Base-by-base conservation (phyloP, 2,113 vertebrate genomes). In the Pteruthius melanotis region DNA sequence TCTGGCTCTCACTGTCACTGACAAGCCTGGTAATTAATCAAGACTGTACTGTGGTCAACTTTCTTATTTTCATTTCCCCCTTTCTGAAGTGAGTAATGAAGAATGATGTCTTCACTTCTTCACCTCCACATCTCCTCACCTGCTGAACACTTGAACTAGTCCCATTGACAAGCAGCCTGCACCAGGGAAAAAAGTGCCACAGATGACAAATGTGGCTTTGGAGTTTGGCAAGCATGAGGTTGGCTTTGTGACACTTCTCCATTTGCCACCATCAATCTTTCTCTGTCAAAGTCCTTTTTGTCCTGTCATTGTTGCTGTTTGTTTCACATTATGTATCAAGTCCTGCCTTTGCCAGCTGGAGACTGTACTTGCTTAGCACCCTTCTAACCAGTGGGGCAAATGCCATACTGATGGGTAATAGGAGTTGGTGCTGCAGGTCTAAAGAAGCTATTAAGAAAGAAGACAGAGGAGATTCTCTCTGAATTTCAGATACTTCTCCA, bases 11-110 rank as follows among this genome's bases (percentile, higher is more conserved):
- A 31, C 69, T 96, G 86, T 97, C 94, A 94, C 91, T 95, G 94
- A 93, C 77, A 95, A 72, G 74, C 88, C 74, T 89, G 70, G 89
- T 97, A 96, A 97, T 98, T 97, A 98, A 97, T 98, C 97, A 98
- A 95, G 89, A 93, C 83, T 94, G 65, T 69, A 42, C 86, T 94
- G 59, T 83, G 89, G 91, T 85, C 71, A n/a, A 63, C 82, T 83
- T 90, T 74, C 95, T 94, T 92, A 83, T 90, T 93, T 88, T 95
- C 66, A 4, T 92, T 93, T 92, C 72, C 56, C 66, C 44, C 68
- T 95, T 96, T 93, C 59, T 89, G 90, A 91, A 91, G 82, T 96
- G 95, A 97, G 77, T 97, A 97, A 98, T 96, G 93, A 98, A 97
- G 96, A 97, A 89, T 96, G 97, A 96, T 97, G 82, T 88, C 93